Base-by-base conservation (phyloP, 1,140 invertebrate species). In the Cardiocondyla obscurior region DNA sequence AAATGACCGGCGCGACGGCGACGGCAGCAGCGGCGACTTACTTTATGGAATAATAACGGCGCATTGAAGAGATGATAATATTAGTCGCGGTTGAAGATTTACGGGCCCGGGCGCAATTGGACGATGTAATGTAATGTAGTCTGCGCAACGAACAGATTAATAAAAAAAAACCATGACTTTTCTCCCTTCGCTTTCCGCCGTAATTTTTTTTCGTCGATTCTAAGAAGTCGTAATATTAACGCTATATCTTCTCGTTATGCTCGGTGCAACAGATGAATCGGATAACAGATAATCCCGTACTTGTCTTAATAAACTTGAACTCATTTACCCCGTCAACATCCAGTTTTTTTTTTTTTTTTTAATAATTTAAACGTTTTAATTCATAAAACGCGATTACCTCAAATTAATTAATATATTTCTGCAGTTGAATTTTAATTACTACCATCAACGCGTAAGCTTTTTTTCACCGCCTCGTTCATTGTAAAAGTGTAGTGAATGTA, bases 21-120 rank as follows among this genome's bases (percentile, higher is more conserved):
- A n/a, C 19, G n/a, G 6, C 42, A 44, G 51, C 28, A 16, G 19
- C 10, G 19, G 8, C 70, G 64, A 86, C 74, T 86, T 65, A 51
- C 36, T 22, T 8, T 57, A 49, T 55, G 16, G 55, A 77, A 74
- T 72, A 87, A 76, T 76, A 77, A 86, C 42, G 46, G 67, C 14
- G 64, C 55, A 79, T 79, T 79, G 46, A 79, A 69, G 62, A 67
- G 74, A 87, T 86, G 73, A 77, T 57, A 72, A 83, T 69, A 60
- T 86, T 76, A 82, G 65, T 81, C 81, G 74, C 33, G 33, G 33
- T 33, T 8, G 22, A 46, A 67, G 74, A 79, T 79, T 79, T 79
- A 79, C 62, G 46, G 74, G 19, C n/a, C n/a, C 58, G 28, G n/a
- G 60, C 33, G 44, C 55, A 86, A 86, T 82, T 60, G 67, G 25